Percentiles rank a stretch among this genome's conserved stretches.
Evolutionary conservation across 2,888 invertebrate species (phyloP).

Genomic region (Micropterix aruncella): DNA sequence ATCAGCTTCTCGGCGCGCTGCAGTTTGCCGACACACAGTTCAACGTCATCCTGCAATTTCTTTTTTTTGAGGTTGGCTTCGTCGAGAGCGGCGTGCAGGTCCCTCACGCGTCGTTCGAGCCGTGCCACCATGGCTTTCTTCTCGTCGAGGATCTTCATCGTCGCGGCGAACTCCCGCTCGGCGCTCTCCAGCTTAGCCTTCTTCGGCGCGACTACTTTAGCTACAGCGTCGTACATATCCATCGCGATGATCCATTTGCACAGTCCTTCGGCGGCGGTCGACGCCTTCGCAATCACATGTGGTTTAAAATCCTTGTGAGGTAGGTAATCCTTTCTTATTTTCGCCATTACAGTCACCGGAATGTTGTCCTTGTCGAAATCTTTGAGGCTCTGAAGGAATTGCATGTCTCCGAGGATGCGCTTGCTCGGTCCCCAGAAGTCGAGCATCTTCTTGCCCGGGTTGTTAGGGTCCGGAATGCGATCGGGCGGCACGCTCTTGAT

Average conservation of each 20-base stretch:
- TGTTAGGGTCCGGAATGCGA: conserved; percentile 55
- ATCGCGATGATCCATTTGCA: conserved; percentile 87
- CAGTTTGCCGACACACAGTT: conserved; percentile 72
- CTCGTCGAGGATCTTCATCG: conserved; percentile 73
- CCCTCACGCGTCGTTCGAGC: conserved; percentile 62
- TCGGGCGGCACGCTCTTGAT: conserved; percentile 71
- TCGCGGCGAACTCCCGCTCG: conserved; percentile 66
- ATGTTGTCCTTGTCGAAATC: conserved; percentile 82
- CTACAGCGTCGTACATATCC: conserved; percentile 77
- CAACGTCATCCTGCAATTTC: conserved; percentile 57
- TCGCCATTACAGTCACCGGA: conserved; percentile 52
- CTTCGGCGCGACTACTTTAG: conserved; percentile 74
- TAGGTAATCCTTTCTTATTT: conserved; percentile 61
- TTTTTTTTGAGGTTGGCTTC: conserved; percentile 52
- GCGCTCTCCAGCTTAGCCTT: conserved; percentile 68
- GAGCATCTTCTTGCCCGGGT: conserved; percentile 49
- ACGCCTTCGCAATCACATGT: conserved; percentile 70
- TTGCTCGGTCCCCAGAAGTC: conserved; percentile 84
- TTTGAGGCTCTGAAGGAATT: conserved; percentile 57
- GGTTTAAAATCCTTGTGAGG: conserved; percentile 69
- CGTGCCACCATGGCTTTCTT: conserved; percentile 67
- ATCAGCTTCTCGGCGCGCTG: conserved; percentile 78
- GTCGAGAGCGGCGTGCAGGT: conserved; percentile 51
- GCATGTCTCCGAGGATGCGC: conserved; percentile 66
- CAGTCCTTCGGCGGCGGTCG: conserved; percentile 86